Evolutionary conservation across 1,140 invertebrate genomes (phyloP).

Genomic region (Lamellibrachia luymesi): DNA sequence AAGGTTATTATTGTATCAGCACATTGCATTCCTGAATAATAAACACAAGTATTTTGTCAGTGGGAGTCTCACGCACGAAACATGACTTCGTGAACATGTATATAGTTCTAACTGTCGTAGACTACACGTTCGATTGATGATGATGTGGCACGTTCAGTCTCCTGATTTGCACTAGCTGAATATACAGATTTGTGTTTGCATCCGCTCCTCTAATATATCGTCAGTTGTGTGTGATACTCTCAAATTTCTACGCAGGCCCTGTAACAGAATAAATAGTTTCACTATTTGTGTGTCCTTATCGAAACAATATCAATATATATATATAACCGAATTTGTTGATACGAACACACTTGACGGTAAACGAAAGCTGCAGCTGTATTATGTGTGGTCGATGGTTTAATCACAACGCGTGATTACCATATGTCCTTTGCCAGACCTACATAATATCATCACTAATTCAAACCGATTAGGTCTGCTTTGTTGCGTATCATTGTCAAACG

Average conservation of each 20-base stretch:
- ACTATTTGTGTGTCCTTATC: background rate
- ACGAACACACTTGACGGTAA: background rate
- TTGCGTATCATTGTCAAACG: background rate
- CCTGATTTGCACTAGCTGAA: too few relatives aligned
- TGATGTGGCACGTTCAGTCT: too few relatives aligned
- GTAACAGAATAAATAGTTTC: background rate
- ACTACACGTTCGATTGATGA: too few relatives aligned
- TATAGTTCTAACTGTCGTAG: too few relatives aligned
- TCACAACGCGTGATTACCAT: background rate
- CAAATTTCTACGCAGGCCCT: too few relatives aligned
- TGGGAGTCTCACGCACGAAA: background rate
- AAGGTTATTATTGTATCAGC: background rate
- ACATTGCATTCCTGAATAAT: background rate
- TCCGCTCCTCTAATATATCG: too few relatives aligned
- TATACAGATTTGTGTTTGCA: too few relatives aligned
- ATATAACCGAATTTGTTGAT: background rate
- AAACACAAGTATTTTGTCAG: background rate
- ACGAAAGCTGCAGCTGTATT: background rate
- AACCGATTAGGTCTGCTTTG: background rate
- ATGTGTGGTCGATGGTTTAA: background rate
- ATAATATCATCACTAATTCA: background rate
- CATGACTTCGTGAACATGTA: background rate
- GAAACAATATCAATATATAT: background rate
- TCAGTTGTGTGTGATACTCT: too few relatives aligned
- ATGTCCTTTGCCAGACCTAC: background rate